A percentile compares a stretch with the other conserved stretches of the same genome.
Evolutionary conservation across 2,113 vertebrate genomes (phyloP).

Genomic region (Lagopus muta): DNA sequence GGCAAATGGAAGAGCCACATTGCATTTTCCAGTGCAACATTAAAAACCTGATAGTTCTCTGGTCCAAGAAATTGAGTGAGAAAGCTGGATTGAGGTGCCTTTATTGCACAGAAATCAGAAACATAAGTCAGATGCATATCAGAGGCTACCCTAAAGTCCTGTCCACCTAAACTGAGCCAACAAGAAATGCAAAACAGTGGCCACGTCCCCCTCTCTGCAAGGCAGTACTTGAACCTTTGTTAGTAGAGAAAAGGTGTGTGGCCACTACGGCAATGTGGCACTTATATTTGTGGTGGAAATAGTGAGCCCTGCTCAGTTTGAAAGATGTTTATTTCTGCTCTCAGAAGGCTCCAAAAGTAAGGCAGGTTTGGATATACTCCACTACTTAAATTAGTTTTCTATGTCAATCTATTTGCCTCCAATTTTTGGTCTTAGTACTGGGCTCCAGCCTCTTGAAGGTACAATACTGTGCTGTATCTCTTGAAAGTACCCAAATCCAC

Average conservation of each 20-base stretch:
- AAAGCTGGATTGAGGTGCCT: neutral
- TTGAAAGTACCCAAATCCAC: neutral
- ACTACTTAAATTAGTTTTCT: neutral
- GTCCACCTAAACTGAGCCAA: neutral
- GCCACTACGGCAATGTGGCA: neutral
- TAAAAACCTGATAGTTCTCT: neutral
- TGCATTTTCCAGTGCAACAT: neutral
- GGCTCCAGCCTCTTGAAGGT: neutral
- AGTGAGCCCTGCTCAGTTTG: neutral
- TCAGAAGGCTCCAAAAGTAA: neutral
- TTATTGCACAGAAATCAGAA: neutral
- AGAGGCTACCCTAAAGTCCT: neutral
- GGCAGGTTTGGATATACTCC: neutral
- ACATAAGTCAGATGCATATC: neutral
- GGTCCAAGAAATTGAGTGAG: neutral
- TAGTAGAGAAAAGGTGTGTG: neutral
- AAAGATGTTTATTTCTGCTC: neutral
- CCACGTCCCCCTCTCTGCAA: neutral
- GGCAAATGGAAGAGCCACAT: neutral
- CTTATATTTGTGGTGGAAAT: neutral
- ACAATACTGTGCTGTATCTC: neutral
- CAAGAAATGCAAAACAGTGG: neutral
- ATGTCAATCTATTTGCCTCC: neutral
- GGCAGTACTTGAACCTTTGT: rapidly evolving
- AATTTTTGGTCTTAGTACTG: neutral